These are phyloP conservation scores for Pecten maximus DNA, from an alignment of 2,888 invertebrate genomes.

Conservation along the genomic window DNA sequence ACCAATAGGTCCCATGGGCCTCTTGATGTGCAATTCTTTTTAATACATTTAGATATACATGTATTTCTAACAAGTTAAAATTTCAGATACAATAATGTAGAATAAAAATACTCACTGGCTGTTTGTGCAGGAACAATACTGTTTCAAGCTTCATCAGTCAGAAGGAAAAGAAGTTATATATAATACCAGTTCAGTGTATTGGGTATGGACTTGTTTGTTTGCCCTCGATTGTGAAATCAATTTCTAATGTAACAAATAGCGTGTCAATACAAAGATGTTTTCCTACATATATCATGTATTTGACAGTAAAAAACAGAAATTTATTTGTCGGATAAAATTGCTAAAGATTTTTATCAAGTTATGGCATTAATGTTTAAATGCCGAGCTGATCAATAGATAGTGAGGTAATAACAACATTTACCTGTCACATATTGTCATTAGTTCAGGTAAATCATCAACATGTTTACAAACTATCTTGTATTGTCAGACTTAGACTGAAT, in stretches of 20 bases:
- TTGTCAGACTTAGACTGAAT: neutral
- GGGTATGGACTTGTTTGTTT: no score
- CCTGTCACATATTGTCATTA: neutral
- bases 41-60: no score
- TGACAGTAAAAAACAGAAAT: neutral
- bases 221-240: neutral
- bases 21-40: no score
- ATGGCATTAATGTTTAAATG: neutral
- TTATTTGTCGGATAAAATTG: neutral
- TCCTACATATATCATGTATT: neutral
- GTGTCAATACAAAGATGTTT: neutral
- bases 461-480: neutral
- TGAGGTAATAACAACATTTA: neutral
- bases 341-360: neutral
- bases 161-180: no score
- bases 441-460: neutral
- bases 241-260: neutral
- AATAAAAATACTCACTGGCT: no score
- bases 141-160: no score
- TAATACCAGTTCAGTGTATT: no score
- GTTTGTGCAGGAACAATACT: no score
- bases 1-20: no score
- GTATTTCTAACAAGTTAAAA: no score
- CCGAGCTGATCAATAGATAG: neutral
- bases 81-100: no score